These are phyloP conservation scores for Enteromius thamalakanensis DNA, from an alignment of 2,797 vertebrate genomes.

Conservation along the genomic window DNA sequence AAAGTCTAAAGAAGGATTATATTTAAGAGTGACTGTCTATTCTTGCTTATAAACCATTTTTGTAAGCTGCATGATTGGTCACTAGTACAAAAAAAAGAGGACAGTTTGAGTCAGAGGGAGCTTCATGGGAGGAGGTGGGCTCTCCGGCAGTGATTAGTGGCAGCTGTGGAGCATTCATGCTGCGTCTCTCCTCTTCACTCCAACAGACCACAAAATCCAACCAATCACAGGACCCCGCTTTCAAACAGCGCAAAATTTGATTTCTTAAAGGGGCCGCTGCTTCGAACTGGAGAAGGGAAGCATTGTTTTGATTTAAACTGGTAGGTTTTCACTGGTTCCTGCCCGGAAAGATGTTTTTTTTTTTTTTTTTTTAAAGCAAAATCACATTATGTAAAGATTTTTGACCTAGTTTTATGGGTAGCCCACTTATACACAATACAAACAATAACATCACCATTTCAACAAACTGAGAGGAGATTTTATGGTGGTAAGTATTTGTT, in stretches of 20 bases:
- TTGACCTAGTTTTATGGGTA: conserved; percentile 44
- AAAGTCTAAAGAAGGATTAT: conserved; percentile 8
- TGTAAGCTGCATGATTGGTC: conserved; percentile 31
- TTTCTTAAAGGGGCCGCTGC: conserved; percentile 80
- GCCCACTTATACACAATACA: conserved; percentile 53
- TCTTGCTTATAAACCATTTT: conserved; percentile 24
- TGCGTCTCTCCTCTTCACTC: conserved; percentile 72
- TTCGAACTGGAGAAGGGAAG: background rate
- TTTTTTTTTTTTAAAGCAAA: background rate
- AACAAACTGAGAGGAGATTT: conserved; percentile 81
- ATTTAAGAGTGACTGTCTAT: conserved; percentile 37
- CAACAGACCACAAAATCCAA: conserved; percentile 72
- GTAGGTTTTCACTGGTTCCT: background rate
- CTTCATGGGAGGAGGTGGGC: conserved; percentile 31
- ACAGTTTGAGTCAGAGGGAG: conserved; percentile 1
- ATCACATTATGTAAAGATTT: background rate
- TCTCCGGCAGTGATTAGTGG: conserved; percentile 53
- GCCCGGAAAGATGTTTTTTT: background rate
- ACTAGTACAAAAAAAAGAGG: conserved; percentile 17
- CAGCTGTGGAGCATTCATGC: conserved; percentile 70
- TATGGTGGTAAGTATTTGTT: conserved; percentile 84
- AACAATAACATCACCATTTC: conserved; percentile 68
- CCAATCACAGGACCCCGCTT: conserved; percentile 74
- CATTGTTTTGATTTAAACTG: conserved; percentile 59
- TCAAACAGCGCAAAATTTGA: conserved; percentile 77